phyloP scores from a whole-genome alignment of 2,113 vertebrate species.

The Calyptommatus sinebrachiatus region DNA sequence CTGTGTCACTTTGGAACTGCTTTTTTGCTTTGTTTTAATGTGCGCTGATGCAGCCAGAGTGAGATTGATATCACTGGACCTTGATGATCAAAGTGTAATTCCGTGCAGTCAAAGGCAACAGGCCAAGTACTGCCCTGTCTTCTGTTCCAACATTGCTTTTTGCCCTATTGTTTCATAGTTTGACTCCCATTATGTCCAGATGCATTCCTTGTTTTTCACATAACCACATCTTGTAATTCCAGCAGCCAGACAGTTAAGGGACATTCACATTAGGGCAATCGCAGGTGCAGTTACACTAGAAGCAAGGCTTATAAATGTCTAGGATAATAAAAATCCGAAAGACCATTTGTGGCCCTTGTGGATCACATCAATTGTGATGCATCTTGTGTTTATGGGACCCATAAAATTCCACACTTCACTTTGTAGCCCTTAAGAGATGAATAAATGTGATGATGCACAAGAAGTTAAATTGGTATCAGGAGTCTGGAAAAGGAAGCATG shows the following conservation, averaged over 20 bases:
- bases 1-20: too few relatives aligned
- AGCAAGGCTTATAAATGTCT: not conserved
- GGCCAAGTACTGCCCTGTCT: not conserved
- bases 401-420: constrained; percentile 5
- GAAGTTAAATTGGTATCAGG: constrained; percentile 4
- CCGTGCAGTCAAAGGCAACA: not conserved
- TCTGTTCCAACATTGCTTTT: too few relatives aligned
- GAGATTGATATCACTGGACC: too few relatives aligned
- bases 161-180: not conserved
- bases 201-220: not conserved
- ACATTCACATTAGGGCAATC: not conserved
- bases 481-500: constrained; percentile 1
- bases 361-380: not conserved
- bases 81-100: too few relatives aligned
- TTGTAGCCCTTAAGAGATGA: not conserved
- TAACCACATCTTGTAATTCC: not conserved
- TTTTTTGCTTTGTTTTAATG: too few relatives aligned
- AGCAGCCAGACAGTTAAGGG: not conserved
- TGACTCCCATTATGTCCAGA: not conserved
- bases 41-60: too few relatives aligned
- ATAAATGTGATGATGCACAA: not conserved
- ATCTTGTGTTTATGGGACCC: not conserved
- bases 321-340: not conserved
- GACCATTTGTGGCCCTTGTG: not conserved
- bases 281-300: not conserved